Percentiles rank a stretch among this genome's conserved stretches.
Conservation (phyloP, 23 tunicate species). For the Oikopleura vanhoeffeni region DNA sequence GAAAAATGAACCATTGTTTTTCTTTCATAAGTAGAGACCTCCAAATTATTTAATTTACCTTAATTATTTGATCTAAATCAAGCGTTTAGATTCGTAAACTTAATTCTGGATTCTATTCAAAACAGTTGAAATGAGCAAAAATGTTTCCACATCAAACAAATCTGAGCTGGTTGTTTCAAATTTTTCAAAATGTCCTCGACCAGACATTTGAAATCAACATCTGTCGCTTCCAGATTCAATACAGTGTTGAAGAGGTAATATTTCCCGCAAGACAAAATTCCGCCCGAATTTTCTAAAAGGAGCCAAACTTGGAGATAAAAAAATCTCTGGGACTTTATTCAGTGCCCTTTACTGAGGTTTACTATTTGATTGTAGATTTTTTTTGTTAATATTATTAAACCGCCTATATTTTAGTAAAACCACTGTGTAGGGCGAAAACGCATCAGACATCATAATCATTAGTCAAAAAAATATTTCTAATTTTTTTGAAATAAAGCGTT, state of each 20-base stretch:
- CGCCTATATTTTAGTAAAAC: no score
- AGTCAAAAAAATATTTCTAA: no score
- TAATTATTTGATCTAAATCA: slow-evolving; percentile 32
- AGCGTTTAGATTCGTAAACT: slow-evolving; percentile 17
- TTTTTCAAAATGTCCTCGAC: slow-evolving; percentile 54
- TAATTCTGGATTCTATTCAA: slow-evolving; percentile 55
- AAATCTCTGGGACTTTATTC: slow-evolving; percentile 28
- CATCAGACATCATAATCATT: no score
- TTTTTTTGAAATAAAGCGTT: no score
- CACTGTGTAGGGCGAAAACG: no score
- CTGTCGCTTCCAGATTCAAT: slow-evolving; percentile 45
- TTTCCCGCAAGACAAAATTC: slow-evolving; percentile 35
- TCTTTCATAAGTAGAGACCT: no score
- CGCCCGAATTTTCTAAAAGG: slow-evolving; percentile 47
- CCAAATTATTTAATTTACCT: no score
- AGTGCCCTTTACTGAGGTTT: no score
- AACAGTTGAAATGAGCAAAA: slow-evolving; percentile 39
- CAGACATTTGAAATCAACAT: neutral
- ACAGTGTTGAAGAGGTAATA: slow-evolving; percentile 42
- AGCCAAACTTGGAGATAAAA: slow-evolving; percentile 76
- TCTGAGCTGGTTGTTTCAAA: slow-evolving; percentile 41
- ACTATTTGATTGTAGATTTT: no score
- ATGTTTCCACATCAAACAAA: slow-evolving; percentile 46
- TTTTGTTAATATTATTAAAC: no score
- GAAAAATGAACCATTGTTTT: no score